A percentile compares a stretch with the other conserved stretches of the same genome.
These are phyloP conservation scores for Psittacula echo DNA, from an alignment of 2,797 vertebrate genomes.

Conservation along the genomic window DNA sequence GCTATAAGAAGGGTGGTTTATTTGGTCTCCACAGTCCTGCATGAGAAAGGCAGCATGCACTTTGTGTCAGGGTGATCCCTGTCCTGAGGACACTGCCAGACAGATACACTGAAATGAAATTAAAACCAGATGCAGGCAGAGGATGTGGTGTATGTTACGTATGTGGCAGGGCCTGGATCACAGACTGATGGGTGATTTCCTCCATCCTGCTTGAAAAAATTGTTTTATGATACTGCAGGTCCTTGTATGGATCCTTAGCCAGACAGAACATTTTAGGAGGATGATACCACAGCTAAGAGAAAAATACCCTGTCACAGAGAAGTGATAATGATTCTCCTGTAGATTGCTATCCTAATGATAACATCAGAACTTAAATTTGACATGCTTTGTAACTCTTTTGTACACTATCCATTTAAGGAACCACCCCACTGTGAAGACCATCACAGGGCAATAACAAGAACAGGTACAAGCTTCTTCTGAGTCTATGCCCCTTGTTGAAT, in stretches of 20 bases:
- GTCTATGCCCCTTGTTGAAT: not conserved
- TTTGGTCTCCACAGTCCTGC: not conserved
- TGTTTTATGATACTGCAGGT: not conserved
- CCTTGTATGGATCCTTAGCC: not conserved
- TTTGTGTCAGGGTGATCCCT: not conserved
- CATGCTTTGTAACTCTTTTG: not conserved
- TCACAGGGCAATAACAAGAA: not conserved
- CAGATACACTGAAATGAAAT: not conserved
- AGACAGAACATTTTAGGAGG: not conserved
- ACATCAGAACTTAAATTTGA: not conserved
- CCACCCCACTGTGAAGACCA: not conserved
- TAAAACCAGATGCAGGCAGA: not conserved
- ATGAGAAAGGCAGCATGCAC: not conserved
- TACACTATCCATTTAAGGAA: not conserved
- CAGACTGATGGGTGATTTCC: not conserved
- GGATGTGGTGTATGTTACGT: not conserved
- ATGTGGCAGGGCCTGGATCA: not conserved
- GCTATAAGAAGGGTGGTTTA: rapidly evolving
- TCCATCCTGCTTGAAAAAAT: not conserved
- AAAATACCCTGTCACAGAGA: not conserved
- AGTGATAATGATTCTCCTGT: not conserved
- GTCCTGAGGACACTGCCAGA: not conserved
- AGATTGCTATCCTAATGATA: not conserved
- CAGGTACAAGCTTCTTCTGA: not conserved
- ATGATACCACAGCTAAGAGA: not conserved